Evolutionary conservation across 2,797 vertebrate genomes (phyloP).

Genomic region (Dicrostonyx torquatus): DNA sequence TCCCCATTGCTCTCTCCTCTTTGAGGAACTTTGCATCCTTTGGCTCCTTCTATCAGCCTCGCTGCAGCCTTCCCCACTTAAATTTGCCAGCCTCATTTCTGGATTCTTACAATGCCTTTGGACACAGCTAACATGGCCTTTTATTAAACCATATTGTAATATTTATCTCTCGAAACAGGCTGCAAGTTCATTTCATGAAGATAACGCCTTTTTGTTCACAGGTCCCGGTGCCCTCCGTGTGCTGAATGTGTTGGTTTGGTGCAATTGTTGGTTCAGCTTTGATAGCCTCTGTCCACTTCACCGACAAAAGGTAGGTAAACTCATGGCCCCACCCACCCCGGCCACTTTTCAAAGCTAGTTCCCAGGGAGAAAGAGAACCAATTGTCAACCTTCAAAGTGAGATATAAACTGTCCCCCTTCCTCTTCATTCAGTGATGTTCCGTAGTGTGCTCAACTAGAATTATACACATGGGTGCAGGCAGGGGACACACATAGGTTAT

Average conservation of each 20-base stretch:
- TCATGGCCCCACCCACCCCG: not conserved
- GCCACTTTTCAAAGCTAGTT: not conserved
- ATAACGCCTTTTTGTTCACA: not conserved
- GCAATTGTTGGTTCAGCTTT: not conserved
- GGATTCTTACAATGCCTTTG: not conserved
- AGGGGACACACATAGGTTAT: not conserved
- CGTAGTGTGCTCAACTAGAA: not conserved
- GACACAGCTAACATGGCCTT: not conserved
- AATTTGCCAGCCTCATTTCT: not conserved
- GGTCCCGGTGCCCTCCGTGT: not conserved
- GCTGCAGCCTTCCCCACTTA: not conserved
- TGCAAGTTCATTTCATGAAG: not conserved
- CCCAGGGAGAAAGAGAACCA: not conserved
- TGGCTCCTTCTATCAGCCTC: not conserved
- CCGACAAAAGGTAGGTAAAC: not conserved
- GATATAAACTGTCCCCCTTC: not conserved
- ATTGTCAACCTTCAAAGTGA: not conserved
- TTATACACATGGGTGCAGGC: not conserved
- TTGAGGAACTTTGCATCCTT: not conserved
- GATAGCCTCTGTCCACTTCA: not conserved
- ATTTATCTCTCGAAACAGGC: not conserved
- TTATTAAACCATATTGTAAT: slow-evolving; percentile 13
- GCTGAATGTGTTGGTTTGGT: not conserved
- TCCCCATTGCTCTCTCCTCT: not conserved
- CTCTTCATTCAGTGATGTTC: not conserved